phyloP scores from a whole-genome alignment of 2,888 invertebrate species.

The Zaprionus lineosus region DNA sequence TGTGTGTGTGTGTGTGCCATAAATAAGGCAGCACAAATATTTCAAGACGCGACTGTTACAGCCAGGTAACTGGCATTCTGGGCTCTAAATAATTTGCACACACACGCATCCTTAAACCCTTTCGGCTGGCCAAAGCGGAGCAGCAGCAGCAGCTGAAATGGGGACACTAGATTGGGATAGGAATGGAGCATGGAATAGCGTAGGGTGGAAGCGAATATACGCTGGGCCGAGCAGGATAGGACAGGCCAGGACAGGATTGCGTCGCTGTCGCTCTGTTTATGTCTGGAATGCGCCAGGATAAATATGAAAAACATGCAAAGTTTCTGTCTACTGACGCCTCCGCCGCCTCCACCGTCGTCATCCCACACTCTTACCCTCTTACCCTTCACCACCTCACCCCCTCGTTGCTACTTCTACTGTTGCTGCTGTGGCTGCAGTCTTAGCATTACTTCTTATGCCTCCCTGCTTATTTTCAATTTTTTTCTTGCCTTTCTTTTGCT shows the following conservation, averaged over 20 bases:
- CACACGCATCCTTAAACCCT: slow-evolving; percentile 66
- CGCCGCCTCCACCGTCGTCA: neutral
- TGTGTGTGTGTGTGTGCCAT: slow-evolving; percentile 45
- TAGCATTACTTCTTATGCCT: slow-evolving; percentile 63
- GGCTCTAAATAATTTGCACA: slow-evolving; percentile 72
- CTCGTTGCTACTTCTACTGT: neutral
- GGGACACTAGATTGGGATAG: slow-evolving; percentile 3
- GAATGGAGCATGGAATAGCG: neutral
- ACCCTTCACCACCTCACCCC: too few species aligned
- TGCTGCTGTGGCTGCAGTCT: slow-evolving; percentile 50
- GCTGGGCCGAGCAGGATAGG: slow-evolving; percentile 1
- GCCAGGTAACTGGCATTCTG: slow-evolving; percentile 61
- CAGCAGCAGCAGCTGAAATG: neutral
- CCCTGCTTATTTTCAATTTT: slow-evolving; percentile 33
- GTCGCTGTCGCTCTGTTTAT: slow-evolving; percentile 60
- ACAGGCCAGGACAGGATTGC: slow-evolving; percentile 26
- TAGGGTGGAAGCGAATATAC: neutral
- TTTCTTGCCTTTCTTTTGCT: slow-evolving; percentile 12
- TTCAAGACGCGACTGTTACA: slow-evolving; percentile 51
- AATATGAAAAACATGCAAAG: slow-evolving; percentile 81
- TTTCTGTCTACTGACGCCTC: slow-evolving; percentile 63
- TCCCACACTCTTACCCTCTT: too few species aligned
- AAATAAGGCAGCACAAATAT: slow-evolving; percentile 70
- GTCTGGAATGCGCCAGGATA: slow-evolving; percentile 70
- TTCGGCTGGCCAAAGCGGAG: slow-evolving; percentile 21